A percentile compares a stretch with the other conserved stretches of the same genome.
phyloP scores from a whole-genome alignment of 2,113 vertebrate genomes.

The Panthera leo region DNA sequence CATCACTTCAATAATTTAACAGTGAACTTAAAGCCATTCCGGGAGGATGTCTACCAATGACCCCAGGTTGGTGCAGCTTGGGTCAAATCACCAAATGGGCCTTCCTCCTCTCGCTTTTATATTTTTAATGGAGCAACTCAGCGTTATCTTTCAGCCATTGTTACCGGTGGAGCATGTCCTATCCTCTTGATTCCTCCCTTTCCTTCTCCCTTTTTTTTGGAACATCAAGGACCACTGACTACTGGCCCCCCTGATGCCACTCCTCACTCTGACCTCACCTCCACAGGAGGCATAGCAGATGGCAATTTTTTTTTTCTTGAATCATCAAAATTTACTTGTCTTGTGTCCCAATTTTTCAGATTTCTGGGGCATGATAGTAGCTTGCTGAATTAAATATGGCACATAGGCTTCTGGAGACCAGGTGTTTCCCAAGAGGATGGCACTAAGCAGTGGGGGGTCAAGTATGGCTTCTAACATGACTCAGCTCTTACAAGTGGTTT shows the following conservation, averaged over 20 bases:
- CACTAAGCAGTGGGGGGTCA: background rate
- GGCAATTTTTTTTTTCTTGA: background rate
- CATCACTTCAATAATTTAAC: background rate
- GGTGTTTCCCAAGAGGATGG: background rate
- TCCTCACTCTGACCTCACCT: background rate
- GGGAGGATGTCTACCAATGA: background rate
- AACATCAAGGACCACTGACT: background rate
- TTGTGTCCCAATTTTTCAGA: background rate
- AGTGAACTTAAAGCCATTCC: background rate
- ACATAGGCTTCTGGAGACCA: background rate
- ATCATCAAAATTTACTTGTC: background rate
- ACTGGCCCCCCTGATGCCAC: too few relatives aligned
- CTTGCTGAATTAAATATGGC: background rate
- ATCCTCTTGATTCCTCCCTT: background rate
- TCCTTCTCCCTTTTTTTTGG: background rate
- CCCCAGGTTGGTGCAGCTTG: background rate
- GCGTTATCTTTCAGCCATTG: background rate
- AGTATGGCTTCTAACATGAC: background rate
- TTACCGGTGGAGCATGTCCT: background rate
- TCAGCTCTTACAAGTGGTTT: background rate
- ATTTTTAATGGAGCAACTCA: background rate
- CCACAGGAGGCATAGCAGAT: background rate
- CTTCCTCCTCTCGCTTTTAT: background rate
- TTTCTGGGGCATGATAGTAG: background rate
- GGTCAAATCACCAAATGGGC: background rate